phyloP scores from a whole-genome alignment of 2,888 invertebrate species.

The Folsomia candida region DNA sequence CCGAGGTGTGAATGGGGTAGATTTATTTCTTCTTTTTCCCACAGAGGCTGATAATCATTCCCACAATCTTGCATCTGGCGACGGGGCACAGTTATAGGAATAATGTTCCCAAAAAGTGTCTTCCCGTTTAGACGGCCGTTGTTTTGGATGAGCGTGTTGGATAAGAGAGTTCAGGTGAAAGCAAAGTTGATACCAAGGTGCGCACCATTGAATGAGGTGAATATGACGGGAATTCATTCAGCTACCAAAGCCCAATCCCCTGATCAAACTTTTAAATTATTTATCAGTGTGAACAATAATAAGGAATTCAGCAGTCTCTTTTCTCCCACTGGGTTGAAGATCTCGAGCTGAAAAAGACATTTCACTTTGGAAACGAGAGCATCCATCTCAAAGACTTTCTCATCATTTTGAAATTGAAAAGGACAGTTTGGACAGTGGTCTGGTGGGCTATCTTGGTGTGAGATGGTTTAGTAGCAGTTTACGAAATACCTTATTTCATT shows the following conservation, averaged over 20 bases:
- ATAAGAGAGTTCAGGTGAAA: too few relatives aligned
- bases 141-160: too few relatives aligned
- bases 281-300: neutral
- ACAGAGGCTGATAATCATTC: too few relatives aligned
- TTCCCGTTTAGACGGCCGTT: too few relatives aligned
- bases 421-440: neutral
- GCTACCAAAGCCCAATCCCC: neutral
- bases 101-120: too few relatives aligned
- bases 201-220: too few relatives aligned
- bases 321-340: neutral
- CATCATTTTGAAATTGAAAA: conserved; percentile 5
- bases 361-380: neutral
- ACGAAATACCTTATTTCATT: neutral
- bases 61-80: too few relatives aligned
- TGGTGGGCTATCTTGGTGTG: neutral
- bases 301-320: neutral
- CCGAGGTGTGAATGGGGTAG: too few relatives aligned
- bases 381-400: conserved; percentile 1
- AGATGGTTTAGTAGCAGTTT: neutral
- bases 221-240: too few relatives aligned
- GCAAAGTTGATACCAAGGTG: too few relatives aligned
- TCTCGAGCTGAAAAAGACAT: neutral
- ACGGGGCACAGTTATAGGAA: too few relatives aligned
- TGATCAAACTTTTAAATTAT: neutral
- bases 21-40: too few relatives aligned